Evolutionary conservation across 2,888 invertebrate species (phyloP), one percentile per base, ranked within the genome.

Genomic region (Strigamia maritima): DNA sequence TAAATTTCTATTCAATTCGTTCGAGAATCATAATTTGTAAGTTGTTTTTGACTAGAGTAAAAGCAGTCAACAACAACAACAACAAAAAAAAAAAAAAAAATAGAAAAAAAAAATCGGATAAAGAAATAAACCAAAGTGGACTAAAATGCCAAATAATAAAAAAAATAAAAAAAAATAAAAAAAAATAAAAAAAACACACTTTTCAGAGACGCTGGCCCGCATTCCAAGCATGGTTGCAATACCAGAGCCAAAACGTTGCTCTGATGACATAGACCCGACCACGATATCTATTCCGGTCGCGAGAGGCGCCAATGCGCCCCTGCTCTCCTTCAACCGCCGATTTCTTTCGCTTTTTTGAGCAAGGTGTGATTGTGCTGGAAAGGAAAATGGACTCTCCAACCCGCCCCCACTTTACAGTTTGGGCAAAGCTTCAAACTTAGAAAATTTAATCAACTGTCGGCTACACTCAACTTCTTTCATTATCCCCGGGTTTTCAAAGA

Each of bases 271-370:
- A 16, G 28, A 24, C 28, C 65, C 8, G 24, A 65, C 65, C 65
- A 14, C 65, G 65, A 65, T 65, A 65, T 65, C 65, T 65, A 65
- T 65, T 65, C 65, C 65, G 65, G 65, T 65, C 65, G 65, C 65
- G 65, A 65, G 65, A 65, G 65, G 24, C 65, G 65, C 65, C 24
- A 65, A 65, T 65, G 65, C 65, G 26, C 65, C 12, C 65, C 65
- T 14, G 26, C 26, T 65, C 24, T 26, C 28, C 65, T 28, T 24
- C 49, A n/a, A 14, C 28, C 28, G 26, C 65, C 65, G 22, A 65
- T 65, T 26, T 65, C 65, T 65, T 65, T 65, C 65, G 65, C 65
- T 65, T 65, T 65, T 65, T 65, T 65, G 65, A 65, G 65, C 65
- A 65, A 65, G 65, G 65, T 65, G 65, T 65, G 65, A 65, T 65